Base-by-base conservation (phyloP, 2,888 invertebrate genomes). In the Cerceris ruficornis region DNA sequence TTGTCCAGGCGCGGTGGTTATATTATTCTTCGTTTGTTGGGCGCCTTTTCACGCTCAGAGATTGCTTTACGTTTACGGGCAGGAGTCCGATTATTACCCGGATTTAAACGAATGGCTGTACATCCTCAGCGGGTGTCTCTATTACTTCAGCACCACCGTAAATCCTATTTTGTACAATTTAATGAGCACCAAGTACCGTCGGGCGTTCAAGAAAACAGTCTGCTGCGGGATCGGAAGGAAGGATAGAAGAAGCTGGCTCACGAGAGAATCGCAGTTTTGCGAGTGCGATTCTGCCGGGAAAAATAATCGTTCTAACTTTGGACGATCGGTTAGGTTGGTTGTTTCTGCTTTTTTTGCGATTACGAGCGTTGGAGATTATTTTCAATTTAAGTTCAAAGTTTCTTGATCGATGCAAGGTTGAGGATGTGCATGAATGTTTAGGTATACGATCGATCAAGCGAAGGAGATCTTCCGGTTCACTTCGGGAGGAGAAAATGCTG, bases 11-110 rank as follows among this genome's bases (percentile, higher is more conserved):
- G 97, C 97, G 2, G 98, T 98, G 28, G 98, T 98, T 68, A 94
- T 98, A 7, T 96, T 97, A 46, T 98, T 98, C 94, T 98, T 98
- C 93, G 93, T 98, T 11, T 98, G 98, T 93, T 98, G 98, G 98
- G 97, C 98, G 0, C 98, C 98, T 42, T 98, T 98, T 93, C 98
- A 98, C 93, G 95, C 97, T 79, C 98, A 98, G 93, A 94, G 98
- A 7, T 94, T 98, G 68, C 95, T 98, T 92, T 97, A 96, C 91
- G 94, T 97, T 85, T 96, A 97, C 91, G 96, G 95, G 42, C 94
- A 94, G 79, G 92, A 94, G 28, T 91, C 92, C 0, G 93, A 95
- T 89, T 95, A 95, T 92, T 94, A 94, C 91, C 93, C 94, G 70
- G 93, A 93, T 77, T 94, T 96, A 88, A 97, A 97, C 92, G 96